These are phyloP conservation scores for Saguinus imperator DNA, from an alignment of 2,113 vertebrate species.

Conservation along the genomic window DNA sequence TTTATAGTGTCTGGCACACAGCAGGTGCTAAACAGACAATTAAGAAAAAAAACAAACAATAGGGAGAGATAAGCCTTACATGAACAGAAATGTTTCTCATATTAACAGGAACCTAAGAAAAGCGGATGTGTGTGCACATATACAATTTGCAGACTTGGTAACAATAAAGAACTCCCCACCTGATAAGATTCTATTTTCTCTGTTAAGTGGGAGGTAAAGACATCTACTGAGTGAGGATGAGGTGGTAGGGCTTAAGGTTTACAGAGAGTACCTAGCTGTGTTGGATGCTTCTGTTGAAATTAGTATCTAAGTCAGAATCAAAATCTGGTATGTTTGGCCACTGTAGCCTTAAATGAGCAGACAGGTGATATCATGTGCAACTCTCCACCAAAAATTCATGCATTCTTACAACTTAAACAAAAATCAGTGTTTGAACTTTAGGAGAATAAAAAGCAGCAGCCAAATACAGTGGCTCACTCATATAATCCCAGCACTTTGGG, in stretches of 20 bases:
- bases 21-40: neutral
- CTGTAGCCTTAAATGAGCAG: neutral
- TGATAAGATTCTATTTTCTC: slow-evolving; percentile 28
- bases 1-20: neutral
- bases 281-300: neutral
- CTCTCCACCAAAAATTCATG: neutral
- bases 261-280: neutral
- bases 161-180: neutral
- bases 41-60: neutral
- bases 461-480: too few species aligned
- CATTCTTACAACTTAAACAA: neutral
- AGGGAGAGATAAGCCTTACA: neutral
- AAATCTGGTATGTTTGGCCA: neutral
- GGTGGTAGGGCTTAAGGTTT: neutral
- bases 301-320: neutral
- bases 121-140: neutral
- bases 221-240: neutral
- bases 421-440: neutral
- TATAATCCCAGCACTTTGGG: too few species aligned
- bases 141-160: neutral
- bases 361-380: neutral
- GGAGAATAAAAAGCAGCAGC: neutral
- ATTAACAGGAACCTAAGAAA: slow-evolving; percentile 11
- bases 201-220: slow-evolving; percentile 18
- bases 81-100: neutral